These are phyloP conservation scores for Lota lota DNA, from an alignment of 2,113 vertebrate genomes.

Conservation along the genomic window DNA sequence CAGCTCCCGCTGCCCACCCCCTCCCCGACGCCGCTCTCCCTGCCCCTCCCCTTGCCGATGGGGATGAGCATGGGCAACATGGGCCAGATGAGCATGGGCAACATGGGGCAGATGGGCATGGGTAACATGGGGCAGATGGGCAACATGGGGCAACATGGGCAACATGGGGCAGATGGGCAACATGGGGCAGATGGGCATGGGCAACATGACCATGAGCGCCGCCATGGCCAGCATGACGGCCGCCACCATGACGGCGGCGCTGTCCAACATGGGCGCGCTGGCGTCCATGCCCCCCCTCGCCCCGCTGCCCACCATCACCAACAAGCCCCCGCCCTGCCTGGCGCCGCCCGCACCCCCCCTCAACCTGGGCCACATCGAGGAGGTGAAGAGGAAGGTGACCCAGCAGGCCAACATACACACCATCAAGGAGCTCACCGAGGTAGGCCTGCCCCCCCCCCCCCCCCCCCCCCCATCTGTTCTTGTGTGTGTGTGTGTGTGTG, in stretches of 20 bases:
- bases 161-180: constrained; percentile 72
- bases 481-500: too few relatives aligned
- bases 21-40: constrained; percentile 67
- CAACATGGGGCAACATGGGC: constrained; percentile 65
- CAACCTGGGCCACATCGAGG: constrained; percentile 76
- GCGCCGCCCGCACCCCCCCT: constrained; percentile 67
- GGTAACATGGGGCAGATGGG: constrained; percentile 65
- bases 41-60: constrained; percentile 74
- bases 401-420: constrained; percentile 94
- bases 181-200: constrained; percentile 64
- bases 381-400: constrained; percentile 87
- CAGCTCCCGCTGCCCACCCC: constrained; percentile 79
- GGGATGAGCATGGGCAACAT: constrained; percentile 69
- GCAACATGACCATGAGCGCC: constrained; percentile 78
- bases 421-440: constrained; percentile 97
- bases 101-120: constrained; percentile 61
- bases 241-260: constrained; percentile 78
- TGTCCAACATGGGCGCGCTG: constrained; percentile 79
- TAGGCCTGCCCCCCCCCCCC: too few relatives aligned
- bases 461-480: too few relatives aligned
- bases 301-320: constrained; percentile 77
- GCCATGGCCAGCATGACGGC: constrained; percentile 79
- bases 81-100: constrained; percentile 65
- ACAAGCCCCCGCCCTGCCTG: constrained; percentile 73
- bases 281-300: constrained; percentile 75